Percentiles rank a stretch among this genome's conserved stretches.
Conservation (phyloP, 2,797 vertebrate genomes). For the Cryptoblepharus egeriae region DNA sequence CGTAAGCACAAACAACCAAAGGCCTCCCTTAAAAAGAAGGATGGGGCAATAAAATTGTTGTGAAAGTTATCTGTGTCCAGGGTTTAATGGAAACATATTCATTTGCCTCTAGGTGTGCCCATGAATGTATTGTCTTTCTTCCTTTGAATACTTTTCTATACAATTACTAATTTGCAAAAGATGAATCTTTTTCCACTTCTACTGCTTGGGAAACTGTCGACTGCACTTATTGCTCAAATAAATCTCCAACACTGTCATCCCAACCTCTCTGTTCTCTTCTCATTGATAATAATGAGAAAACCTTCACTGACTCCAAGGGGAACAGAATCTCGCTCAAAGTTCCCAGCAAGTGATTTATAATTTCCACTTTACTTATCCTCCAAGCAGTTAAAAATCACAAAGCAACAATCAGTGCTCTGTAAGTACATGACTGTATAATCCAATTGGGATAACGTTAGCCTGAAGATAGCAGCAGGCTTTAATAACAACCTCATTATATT, state of each 20-base stretch:
- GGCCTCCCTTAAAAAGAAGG: neutral
- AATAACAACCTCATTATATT: constrained; percentile 32
- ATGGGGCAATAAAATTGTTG: too few species aligned
- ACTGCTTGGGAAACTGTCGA: constrained; percentile 21
- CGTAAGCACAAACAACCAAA: too few species aligned
- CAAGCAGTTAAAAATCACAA: constrained; percentile 19
- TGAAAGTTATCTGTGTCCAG: neutral
- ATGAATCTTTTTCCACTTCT: neutral
- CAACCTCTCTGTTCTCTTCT: neutral
- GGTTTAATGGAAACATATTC: neutral
- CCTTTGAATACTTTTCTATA: neutral
- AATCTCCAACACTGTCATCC: neutral
- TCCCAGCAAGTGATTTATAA: constrained; percentile 1
- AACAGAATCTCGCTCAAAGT: neutral
- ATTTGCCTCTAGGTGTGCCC: neutral
- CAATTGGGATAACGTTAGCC: constrained; percentile 20
- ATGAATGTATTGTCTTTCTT: neutral
- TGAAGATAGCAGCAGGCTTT: constrained; percentile 16
- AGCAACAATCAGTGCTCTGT: neutral
- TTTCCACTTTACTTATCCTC: constrained; percentile 9
- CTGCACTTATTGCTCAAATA: constrained; percentile 31
- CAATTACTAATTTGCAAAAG: constrained; percentile 20
- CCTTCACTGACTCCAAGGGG: neutral
- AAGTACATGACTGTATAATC: constrained; percentile 5
- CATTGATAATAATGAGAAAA: neutral